These are phyloP conservation scores for Euplagia quadripunctaria DNA, from an alignment of 2,888 invertebrate genomes.

Conservation along the genomic window DNA sequence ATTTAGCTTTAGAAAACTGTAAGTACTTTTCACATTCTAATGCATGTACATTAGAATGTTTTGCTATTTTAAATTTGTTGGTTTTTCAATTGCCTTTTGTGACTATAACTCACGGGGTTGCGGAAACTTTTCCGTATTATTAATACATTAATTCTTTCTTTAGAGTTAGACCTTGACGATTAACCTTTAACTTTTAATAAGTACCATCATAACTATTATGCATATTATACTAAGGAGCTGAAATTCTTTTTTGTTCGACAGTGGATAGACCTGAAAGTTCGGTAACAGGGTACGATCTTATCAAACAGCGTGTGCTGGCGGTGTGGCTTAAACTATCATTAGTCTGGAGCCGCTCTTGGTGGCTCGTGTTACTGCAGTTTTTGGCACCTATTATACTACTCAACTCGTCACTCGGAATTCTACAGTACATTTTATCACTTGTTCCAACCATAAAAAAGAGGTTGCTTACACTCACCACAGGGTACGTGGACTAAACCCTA, in stretches of 20 bases:
- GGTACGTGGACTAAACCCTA: slow-evolving; percentile 54
- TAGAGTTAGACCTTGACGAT: no score
- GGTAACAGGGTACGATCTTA: slow-evolving; percentile 67
- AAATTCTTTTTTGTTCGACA: slow-evolving; percentile 37
- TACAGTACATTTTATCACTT: slow-evolving; percentile 68
- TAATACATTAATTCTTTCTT: no score
- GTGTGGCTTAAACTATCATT: slow-evolving; percentile 90
- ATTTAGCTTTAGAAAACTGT: slow-evolving; percentile 73
- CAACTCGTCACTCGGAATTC: slow-evolving; percentile 87
- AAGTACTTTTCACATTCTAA: slow-evolving; percentile 43
- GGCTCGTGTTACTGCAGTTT: slow-evolving; percentile 89
- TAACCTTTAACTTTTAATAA: not conserved
- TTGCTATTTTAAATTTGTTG: no score
- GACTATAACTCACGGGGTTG: no score
- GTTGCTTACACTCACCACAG: slow-evolving; percentile 80
- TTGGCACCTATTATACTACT: slow-evolving; percentile 90
- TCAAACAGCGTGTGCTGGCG: slow-evolving; percentile 88
- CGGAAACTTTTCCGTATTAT: no score
- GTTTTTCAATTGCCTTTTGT: no score
- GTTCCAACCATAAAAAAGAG: slow-evolving; percentile 84
- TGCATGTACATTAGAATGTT: no score
- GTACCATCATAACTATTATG: no score
- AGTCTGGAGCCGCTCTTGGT: slow-evolving; percentile 90
- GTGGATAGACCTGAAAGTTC: slow-evolving; percentile 64
- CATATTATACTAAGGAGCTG: no score